phyloP scores from a whole-genome alignment of 2,113 vertebrate genomes.

The Chloropsis hardwickii region DNA sequence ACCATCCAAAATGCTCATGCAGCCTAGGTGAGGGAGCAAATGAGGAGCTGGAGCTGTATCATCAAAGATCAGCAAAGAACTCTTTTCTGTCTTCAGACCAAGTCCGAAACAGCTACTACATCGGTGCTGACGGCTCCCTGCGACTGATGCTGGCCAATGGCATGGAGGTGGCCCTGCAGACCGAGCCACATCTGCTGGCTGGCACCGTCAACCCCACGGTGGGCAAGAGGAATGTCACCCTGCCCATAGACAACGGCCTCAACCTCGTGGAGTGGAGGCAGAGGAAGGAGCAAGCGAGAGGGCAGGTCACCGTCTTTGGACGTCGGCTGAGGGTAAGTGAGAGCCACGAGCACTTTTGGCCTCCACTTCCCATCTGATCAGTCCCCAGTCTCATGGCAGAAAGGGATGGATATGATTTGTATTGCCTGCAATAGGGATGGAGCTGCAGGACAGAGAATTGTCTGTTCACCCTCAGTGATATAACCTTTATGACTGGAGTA shows the following conservation, averaged over 20 bases:
- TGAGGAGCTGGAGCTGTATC: background rate
- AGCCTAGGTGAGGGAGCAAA: background rate
- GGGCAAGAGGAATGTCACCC: conserved; percentile 93
- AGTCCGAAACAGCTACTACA: conserved; percentile 97
- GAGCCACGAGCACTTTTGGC: background rate
- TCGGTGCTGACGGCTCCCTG: conserved; percentile 91
- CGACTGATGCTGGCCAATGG: conserved; percentile 91
- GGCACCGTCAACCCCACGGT: conserved; percentile 95
- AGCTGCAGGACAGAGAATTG: background rate
- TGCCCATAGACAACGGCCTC: conserved; percentile 95
- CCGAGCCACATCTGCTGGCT: conserved; percentile 92
- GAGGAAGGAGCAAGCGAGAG: conserved; percentile 92
- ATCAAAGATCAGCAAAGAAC: background rate
- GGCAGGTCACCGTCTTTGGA: conserved; percentile 95
- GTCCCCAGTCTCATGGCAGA: background rate
- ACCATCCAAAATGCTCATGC: background rate
- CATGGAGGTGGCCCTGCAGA: conserved; percentile 96
- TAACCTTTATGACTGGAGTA: background rate
- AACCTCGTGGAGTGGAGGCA: conserved; percentile 98
- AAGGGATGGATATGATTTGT: background rate
- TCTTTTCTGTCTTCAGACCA: conserved; percentile 79
- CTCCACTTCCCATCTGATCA: background rate
- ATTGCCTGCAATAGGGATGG: background rate
- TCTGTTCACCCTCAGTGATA: background rate
- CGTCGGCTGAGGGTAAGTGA: conserved; percentile 90